Percentiles rank a stretch among this genome's conserved stretches.
Conservation (phyloP, 2,888 invertebrate species). For the Serripes groenlandicus region DNA sequence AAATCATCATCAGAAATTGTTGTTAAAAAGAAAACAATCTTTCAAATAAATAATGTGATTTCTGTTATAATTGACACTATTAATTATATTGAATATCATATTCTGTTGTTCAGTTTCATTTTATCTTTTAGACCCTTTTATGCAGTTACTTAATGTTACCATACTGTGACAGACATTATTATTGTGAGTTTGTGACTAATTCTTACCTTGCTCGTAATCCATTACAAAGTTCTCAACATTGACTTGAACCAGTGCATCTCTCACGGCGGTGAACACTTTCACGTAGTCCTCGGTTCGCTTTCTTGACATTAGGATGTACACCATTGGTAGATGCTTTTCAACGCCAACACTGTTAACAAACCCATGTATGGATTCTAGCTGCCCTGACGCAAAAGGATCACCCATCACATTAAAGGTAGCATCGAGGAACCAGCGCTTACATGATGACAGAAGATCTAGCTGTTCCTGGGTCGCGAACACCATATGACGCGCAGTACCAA, state of each 20-base stretch:
- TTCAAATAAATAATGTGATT: too few relatives aligned
- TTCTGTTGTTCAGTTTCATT: too few relatives aligned
- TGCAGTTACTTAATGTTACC: too few relatives aligned
- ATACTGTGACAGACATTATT: too few relatives aligned
- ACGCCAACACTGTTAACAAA: neutral
- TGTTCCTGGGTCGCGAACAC: constrained; percentile 40
- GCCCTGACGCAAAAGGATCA: constrained; percentile 22
- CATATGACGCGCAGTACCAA: constrained; percentile 31
- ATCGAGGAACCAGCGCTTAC: constrained; percentile 55
- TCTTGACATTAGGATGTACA: constrained; percentile 28
- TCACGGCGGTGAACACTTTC: constrained; percentile 4
- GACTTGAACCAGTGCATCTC: neutral
- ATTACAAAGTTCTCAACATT: constrained; percentile 19
- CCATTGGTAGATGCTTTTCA: constrained; percentile 29
- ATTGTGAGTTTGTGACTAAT: too few relatives aligned
- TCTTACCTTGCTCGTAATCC: constrained; percentile 15
- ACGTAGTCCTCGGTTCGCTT: constrained; percentile 23
- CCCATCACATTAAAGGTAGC: constrained; percentile 43
- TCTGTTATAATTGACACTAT: too few relatives aligned
- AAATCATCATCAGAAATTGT: too few relatives aligned
- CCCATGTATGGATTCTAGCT: constrained; percentile 16
- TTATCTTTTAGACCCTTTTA: too few relatives aligned
- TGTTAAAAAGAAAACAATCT: too few relatives aligned
- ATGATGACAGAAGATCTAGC: constrained; percentile 26
- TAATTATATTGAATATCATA: too few relatives aligned